phyloP scores from a whole-genome alignment of 2,113 vertebrate species.

The Cranoglanis bouderius region DNA sequence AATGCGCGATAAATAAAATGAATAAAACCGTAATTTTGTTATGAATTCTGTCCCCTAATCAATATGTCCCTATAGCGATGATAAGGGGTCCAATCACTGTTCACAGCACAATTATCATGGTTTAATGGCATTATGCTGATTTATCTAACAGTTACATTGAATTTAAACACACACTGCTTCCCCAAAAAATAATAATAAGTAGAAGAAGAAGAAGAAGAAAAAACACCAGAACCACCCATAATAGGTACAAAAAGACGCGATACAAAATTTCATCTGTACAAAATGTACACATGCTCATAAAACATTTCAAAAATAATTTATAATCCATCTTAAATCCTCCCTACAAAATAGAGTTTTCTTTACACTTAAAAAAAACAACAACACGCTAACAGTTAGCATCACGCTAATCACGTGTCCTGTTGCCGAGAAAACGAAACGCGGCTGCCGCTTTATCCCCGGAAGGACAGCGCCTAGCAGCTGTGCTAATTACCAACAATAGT shows the following conservation, averaged over 20 bases:
- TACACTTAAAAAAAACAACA: slow-evolving; percentile 63
- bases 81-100: slow-evolving; percentile 16
- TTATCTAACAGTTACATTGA: background rate
- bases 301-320: slow-evolving; percentile 81
- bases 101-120: slow-evolving; percentile 17
- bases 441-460: background rate
- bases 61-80: background rate
- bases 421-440: background rate
- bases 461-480: background rate
- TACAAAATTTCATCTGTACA: slow-evolving; percentile 76
- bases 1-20: background rate
- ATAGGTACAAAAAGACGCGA: slow-evolving; percentile 70
- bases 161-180: slow-evolving; percentile 16
- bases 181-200: background rate
- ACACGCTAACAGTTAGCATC: slow-evolving; percentile 21
- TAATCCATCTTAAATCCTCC: slow-evolving; percentile 59
- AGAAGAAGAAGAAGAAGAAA: background rate
- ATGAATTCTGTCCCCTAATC: background rate
- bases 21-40: background rate
- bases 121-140: slow-evolving; percentile 21
- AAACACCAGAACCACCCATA: slow-evolving; percentile 61
- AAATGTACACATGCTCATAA: slow-evolving; percentile 79
- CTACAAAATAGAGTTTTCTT: slow-evolving; percentile 73
- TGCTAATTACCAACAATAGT: background rate
- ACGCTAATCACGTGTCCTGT: slow-evolving; percentile 17